A percentile compares a stretch with the other conserved stretches of the same genome.
These are phyloP conservation scores for Xerus rutilus DNA, from an alignment of 2,797 vertebrate genomes.

Conservation along the genomic window DNA sequence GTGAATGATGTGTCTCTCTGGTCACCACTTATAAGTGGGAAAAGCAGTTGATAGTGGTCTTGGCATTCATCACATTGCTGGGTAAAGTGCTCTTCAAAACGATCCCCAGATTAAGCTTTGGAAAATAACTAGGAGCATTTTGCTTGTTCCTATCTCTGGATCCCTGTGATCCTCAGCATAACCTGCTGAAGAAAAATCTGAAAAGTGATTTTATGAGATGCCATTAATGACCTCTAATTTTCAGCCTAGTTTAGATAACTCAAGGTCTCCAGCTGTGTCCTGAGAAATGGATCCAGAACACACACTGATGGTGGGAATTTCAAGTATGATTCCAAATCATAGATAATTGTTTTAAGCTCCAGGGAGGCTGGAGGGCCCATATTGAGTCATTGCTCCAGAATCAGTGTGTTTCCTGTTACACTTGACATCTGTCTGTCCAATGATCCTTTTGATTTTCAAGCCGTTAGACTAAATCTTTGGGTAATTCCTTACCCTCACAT, in stretches of 20 bases:
- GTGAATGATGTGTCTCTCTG: slow-evolving; percentile 57
- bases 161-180: slow-evolving; percentile 25
- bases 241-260: slow-evolving; percentile 79
- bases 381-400: slow-evolving; percentile 82
- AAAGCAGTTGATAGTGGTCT: slow-evolving; percentile 65
- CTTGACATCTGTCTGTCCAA: slow-evolving; percentile 85
- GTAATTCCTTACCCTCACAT: slow-evolving; percentile 81
- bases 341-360: slow-evolving; percentile 85
- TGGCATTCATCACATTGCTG: slow-evolving; percentile 53
- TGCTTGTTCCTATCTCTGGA: slow-evolving; percentile 21
- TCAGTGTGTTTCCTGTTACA: slow-evolving; percentile 87
- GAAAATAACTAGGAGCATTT: slow-evolving; percentile 73
- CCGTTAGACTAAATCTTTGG: slow-evolving; percentile 88
- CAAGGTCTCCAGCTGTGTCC: slow-evolving; percentile 51
- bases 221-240: slow-evolving; percentile 62
- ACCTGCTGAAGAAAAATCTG: slow-evolving; percentile 19
- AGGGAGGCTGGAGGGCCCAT: slow-evolving; percentile 81
- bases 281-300: slow-evolving; percentile 80
- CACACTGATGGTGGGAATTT: slow-evolving; percentile 84
- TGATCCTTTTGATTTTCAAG: slow-evolving; percentile 86
- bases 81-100: slow-evolving; percentile 79
- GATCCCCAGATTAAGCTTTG: slow-evolving; percentile 70
- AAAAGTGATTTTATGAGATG: slow-evolving; percentile 75
- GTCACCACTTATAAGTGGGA: slow-evolving; percentile 63
- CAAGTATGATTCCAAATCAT: slow-evolving; percentile 84